These are phyloP conservation scores for Platerodrilus igneus DNA, from an alignment of 2,888 invertebrate species.

Conservation along the genomic window DNA sequence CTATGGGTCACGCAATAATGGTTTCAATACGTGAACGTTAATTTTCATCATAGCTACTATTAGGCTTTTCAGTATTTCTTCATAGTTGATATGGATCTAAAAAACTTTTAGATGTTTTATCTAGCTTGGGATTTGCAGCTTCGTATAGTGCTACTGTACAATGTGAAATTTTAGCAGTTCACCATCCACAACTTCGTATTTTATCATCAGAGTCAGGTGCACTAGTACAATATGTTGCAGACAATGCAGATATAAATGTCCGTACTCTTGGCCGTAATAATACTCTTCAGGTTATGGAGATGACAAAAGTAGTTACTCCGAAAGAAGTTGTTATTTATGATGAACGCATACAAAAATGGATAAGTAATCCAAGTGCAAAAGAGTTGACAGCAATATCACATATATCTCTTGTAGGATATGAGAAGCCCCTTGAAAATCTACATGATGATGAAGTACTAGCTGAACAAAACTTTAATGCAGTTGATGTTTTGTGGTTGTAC, in stretches of 20 bases:
- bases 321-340: slow-evolving; percentile 27
- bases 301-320: slow-evolving; percentile 23
- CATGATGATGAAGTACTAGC: too few species aligned
- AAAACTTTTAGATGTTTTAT: slow-evolving; percentile 35
- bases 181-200: slow-evolving; percentile 37
- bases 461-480: too few species aligned
- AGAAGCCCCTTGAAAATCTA: too few species aligned
- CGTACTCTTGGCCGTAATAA: slow-evolving; percentile 24
- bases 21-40: slow-evolving; percentile 32
- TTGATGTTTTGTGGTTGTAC: too few species aligned
- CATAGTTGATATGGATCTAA: slow-evolving; percentile 38
- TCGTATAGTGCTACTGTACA: slow-evolving; percentile 30
- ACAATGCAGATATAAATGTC: slow-evolving; percentile 23
- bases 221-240: slow-evolving; percentile 35
- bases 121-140: slow-evolving; percentile 37
- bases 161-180: slow-evolving; percentile 38
- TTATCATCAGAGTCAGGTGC: slow-evolving; percentile 36
- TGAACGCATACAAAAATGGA: slow-evolving; percentile 34
- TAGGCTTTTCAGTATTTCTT: slow-evolving; percentile 36
- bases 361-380: too few species aligned
- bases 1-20: slow-evolving; percentile 39
- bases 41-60: slow-evolving; percentile 34
- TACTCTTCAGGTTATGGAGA: slow-evolving; percentile 26
- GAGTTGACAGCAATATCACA: slow-evolving; percentile 26
- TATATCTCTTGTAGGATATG: too few species aligned